These are phyloP conservation scores for Pangasius mekongensis DNA, from an alignment of 2,797 vertebrate genomes.

Conservation along the genomic window DNA sequence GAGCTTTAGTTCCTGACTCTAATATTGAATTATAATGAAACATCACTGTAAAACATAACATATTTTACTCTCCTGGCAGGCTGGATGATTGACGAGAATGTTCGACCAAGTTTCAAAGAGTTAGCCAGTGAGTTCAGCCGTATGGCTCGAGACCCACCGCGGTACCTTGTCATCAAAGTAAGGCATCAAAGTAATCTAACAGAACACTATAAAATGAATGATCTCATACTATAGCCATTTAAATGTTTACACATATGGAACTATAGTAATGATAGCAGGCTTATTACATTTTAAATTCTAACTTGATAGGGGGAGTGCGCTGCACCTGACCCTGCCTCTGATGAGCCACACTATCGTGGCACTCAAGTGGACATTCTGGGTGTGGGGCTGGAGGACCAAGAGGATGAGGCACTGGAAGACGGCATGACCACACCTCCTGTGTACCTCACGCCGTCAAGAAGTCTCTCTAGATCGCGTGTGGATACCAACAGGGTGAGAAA, in stretches of 20 bases:
- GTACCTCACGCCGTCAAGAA: constrained; percentile 68
- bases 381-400: constrained; percentile 72
- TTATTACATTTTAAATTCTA: neutral
- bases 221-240: neutral
- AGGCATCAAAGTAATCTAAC: constrained; percentile 49
- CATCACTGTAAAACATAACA: neutral
- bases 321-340: constrained; percentile 65
- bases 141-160: constrained; percentile 92
- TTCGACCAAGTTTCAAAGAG: constrained; percentile 95
- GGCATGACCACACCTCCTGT: constrained; percentile 57
- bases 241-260: neutral
- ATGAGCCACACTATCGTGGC: constrained; percentile 77
- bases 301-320: constrained; percentile 68
- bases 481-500: constrained; percentile 71
- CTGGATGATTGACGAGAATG: constrained; percentile 98
- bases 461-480: constrained; percentile 68
- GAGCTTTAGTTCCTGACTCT: neutral
- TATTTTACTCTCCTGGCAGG: constrained; percentile 70
- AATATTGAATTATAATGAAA: neutral
- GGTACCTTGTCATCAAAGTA: constrained; percentile 94
- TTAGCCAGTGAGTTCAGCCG: constrained; percentile 92
- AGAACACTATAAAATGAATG: neutral
- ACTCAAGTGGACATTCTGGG: constrained; percentile 81
- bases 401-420: constrained; percentile 59
- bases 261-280: neutral